Evolutionary conservation across 2,113 vertebrate species (phyloP).

Genomic region (Archocentrus centrarchus): DNA sequence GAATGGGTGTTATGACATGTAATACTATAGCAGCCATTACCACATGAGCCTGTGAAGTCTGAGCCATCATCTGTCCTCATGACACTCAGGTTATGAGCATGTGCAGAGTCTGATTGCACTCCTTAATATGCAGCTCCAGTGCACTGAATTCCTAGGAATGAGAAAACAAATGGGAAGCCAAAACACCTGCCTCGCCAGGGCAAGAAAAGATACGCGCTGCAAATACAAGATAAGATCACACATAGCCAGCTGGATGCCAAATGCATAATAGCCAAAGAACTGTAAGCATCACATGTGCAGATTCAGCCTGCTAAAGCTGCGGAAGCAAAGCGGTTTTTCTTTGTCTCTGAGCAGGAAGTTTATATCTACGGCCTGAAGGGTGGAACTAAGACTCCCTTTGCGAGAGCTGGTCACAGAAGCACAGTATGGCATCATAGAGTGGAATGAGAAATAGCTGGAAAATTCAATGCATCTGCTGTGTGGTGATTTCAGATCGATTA

Average conservation of each 20-base stretch:
- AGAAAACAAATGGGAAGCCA: conserved; percentile 49
- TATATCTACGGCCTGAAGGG: conserved; percentile 27
- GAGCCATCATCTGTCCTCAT: conserved; percentile 38
- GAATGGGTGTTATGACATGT: background rate
- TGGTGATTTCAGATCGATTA: conserved; percentile 56
- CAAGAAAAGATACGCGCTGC: conserved; percentile 27
- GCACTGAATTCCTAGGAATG: conserved; percentile 26
- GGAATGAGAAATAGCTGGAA: conserved; percentile 42
- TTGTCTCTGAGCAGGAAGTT: conserved; percentile 13
- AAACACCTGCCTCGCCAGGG: conserved; percentile 32
- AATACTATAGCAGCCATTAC: conserved; percentile 28
- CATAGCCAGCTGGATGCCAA: conserved; percentile 13
- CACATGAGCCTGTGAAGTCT: conserved; percentile 2
- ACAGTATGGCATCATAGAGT: background rate
- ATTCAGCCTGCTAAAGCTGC: conserved; percentile 11
- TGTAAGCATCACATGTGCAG: conserved; percentile 11
- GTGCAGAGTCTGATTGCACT: conserved; percentile 10
- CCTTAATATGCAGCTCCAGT: conserved; percentile 37
- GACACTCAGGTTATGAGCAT: conserved; percentile 20
- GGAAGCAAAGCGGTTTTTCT: conserved; percentile 46
- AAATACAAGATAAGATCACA: conserved; percentile 42
- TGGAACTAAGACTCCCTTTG: conserved; percentile 25
- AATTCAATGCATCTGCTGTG: conserved; percentile 24
- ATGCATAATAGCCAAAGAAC: conserved; percentile 12
- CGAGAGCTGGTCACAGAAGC: conserved; percentile 17